phyloP scores from a whole-genome alignment of 2,797 vertebrate species.

The Smutsia gigantea region DNA sequence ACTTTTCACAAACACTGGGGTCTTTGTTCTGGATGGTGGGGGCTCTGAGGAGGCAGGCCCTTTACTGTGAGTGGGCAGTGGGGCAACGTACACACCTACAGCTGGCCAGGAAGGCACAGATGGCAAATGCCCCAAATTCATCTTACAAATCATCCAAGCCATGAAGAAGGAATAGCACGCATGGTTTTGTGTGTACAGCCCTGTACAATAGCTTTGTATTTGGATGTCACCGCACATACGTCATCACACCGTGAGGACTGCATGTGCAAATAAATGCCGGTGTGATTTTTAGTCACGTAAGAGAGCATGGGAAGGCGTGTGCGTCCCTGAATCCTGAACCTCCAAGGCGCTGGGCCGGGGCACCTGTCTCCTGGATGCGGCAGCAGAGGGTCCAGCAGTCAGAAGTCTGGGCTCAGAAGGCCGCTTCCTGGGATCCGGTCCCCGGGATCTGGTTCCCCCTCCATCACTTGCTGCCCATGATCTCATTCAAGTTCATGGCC shows the following conservation, averaged over 20 bases:
- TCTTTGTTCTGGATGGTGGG: background rate
- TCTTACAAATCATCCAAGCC: background rate
- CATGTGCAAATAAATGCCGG: too few relatives aligned
- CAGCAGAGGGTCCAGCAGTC: background rate
- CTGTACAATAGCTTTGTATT: background rate
- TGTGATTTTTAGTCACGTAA: background rate
- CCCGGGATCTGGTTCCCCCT: background rate
- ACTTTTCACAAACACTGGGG: background rate
- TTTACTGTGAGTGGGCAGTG: background rate
- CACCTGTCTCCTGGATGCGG: rapidly evolving
- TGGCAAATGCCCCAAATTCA: background rate
- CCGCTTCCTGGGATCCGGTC: background rate
- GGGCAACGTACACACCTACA: background rate
- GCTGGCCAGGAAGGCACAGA: background rate
- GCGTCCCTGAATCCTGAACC: background rate
- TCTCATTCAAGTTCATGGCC: background rate
- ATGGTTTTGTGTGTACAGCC: background rate
- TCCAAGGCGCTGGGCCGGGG: background rate
- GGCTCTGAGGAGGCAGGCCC: background rate
- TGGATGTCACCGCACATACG: rapidly evolving
- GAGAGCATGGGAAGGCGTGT: background rate
- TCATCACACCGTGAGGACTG: background rate
- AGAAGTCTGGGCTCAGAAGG: background rate
- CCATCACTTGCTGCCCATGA: background rate
- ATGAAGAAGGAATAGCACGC: rapidly evolving